A percentile compares a stretch with the other conserved stretches of the same genome.
phyloP scores from a whole-genome alignment of 2,888 invertebrate species.

The Andrena flavipes region DNA sequence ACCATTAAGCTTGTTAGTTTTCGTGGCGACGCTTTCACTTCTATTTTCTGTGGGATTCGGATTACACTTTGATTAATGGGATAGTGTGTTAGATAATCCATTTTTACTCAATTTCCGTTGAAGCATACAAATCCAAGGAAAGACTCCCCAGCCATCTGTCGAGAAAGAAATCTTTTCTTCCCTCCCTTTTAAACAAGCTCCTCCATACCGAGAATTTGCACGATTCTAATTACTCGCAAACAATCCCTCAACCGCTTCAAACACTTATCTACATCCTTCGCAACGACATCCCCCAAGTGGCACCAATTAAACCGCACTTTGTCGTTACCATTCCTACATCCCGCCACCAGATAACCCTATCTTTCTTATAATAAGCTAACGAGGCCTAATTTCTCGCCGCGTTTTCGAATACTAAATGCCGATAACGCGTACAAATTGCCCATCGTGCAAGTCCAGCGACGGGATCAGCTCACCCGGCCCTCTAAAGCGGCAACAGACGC shows the following conservation, averaged over 20 bases:
- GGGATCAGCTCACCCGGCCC: not conserved
- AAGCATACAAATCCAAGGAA: too few species aligned
- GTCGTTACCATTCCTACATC: constrained; percentile 11
- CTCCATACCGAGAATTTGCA: too few species aligned
- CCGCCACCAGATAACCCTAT: constrained; percentile 10
- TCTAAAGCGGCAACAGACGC: not conserved
- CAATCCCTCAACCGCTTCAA: too few species aligned
- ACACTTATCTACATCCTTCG: too few species aligned
- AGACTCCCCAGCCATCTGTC: too few species aligned
- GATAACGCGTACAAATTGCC: constrained; percentile 26
- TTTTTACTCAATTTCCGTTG: too few species aligned
- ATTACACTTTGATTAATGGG: too few species aligned
- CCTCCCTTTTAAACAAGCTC: too few species aligned
- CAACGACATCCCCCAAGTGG: not conserved
- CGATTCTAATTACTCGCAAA: too few species aligned
- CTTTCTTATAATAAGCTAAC: constrained; percentile 3
- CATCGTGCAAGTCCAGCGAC: too few species aligned
- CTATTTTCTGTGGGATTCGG: not conserved
- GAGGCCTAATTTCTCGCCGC: constrained; percentile 18
- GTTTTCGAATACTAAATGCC: not conserved
- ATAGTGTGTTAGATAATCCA: too few species aligned
- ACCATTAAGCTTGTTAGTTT: not conserved
- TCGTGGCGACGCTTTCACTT: not conserved
- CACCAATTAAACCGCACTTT: constrained; percentile 27
- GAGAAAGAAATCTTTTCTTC: too few species aligned